These are phyloP conservation scores for Turdus rufiventris DNA, from an alignment of 2,113 vertebrate genomes.

Conservation along the genomic window DNA sequence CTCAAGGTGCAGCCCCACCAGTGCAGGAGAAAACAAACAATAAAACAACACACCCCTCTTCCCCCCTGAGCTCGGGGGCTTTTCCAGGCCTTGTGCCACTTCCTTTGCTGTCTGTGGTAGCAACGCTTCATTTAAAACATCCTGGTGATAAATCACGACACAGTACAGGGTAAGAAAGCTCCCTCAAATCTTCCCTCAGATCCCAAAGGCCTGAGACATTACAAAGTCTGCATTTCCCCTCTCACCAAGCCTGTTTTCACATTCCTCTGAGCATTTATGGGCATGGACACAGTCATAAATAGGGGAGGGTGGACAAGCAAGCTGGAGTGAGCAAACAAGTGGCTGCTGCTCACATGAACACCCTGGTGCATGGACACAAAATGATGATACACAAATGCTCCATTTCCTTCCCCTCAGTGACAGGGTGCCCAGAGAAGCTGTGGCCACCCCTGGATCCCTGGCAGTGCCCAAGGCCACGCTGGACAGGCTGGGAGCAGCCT, in stretches of 20 bases:
- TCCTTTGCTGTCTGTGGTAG: not conserved
- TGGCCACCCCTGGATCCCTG: not conserved
- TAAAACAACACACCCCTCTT: not conserved
- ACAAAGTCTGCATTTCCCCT: not conserved
- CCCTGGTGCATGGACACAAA: not conserved
- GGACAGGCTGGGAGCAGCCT: rapidly evolving
- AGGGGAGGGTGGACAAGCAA: rapidly evolving
- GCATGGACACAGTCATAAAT: rapidly evolving
- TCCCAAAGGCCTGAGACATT: not conserved
- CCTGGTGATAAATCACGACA: not conserved
- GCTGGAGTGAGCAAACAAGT: not conserved
- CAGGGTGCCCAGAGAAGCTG: not conserved
- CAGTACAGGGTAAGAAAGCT: not conserved
- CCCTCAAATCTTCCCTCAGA: not conserved
- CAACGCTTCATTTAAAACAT: not conserved
- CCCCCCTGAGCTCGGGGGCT: not conserved
- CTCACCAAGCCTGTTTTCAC: not conserved
- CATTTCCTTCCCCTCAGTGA: not conserved
- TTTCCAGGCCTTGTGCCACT: not conserved
- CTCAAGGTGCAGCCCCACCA: not conserved
- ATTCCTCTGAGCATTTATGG: not conserved
- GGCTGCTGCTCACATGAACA: not conserved
- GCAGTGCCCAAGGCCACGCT: rapidly evolving
- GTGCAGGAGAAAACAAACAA: not conserved
- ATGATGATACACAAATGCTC: rapidly evolving